Evolutionary conservation across 2,113 vertebrate genomes (phyloP), one percentile per base, ranked within the genome.

Genomic region (Ageneiosus marmoratus): DNA sequence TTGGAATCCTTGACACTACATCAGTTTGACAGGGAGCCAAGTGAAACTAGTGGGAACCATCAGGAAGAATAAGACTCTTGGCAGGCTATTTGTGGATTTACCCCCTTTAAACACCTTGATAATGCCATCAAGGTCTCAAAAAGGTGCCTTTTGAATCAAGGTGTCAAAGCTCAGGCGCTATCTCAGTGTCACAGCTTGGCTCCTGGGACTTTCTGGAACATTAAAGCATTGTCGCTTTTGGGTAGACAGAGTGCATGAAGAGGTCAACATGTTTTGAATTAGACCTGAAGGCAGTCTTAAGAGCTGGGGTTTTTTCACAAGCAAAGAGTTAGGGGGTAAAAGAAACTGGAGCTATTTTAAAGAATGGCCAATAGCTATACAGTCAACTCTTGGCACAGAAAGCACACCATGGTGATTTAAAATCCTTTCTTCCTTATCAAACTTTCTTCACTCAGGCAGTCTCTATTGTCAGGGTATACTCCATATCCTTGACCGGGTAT

Each of bases 11-110:
- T 87, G 70, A 85, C 72, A 46, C 83, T 77, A 81, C 75, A 22
- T 16, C 24, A 24, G 77, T 86, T 84, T 89, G 88, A 89, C 88
- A 87, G 77, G 79, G 82, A 84, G 84, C 82, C 88, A 87, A 84
- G 76, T 80, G 70, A 83, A 86, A 87, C 58, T 78, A 34, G 56
- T 70, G 67, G 46, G 60, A 74, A 85, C 63, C 80, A 77, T 86
- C 84, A 80, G 37, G 20, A 29, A 34, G 56, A 65, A 81, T 70
- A 81, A 85, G 51, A 60, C 74, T 81, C 51, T 79, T 79, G 88
- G 75, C 75, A 77, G 84, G 27, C 53, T 76, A 70, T 78, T 86
- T 85, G 82, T 50, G 50, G 56, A 27, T 53, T 76, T 73, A 67
- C 72, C 55, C 56, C 80, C 27, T 46, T 46, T 81, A 74, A 77